phyloP scores from a whole-genome alignment of 2,113 vertebrate species.

The Hyla sarda region DNA sequence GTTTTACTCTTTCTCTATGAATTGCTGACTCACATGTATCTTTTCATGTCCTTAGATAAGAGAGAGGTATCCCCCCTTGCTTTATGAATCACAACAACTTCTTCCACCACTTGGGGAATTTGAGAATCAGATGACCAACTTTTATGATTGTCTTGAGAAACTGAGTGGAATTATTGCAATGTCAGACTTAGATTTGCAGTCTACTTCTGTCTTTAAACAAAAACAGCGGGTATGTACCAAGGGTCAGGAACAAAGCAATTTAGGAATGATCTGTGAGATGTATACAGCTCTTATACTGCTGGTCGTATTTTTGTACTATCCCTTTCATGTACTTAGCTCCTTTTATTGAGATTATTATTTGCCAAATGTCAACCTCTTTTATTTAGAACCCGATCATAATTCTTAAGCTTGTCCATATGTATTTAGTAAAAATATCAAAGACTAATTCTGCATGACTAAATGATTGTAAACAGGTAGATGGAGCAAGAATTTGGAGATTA shows the following conservation, averaged over 20 bases:
- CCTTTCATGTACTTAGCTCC: too few relatives aligned
- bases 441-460: not conserved
- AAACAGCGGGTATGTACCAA: conserved; percentile 84
- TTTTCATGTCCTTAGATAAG: conserved; percentile 78
- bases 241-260: too few relatives aligned
- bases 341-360: too few relatives aligned
- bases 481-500: too few relatives aligned
- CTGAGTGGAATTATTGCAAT: conserved; percentile 82
- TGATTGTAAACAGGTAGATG: too few relatives aligned
- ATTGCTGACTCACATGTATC: conserved; percentile 24
- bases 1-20: not conserved
- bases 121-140: conserved; percentile 87
- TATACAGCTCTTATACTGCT: not conserved
- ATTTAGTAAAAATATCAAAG: not conserved
- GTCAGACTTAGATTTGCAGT: conserved; percentile 78
- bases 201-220: conserved; percentile 81
- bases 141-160: conserved; percentile 88
- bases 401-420: not conserved
- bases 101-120: conserved; percentile 85
- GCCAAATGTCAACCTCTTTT: too few relatives aligned
- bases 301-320: not conserved
- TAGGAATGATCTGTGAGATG: not conserved
- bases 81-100: conserved; percentile 84
- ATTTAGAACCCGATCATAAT: too few relatives aligned
- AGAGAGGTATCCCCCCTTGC: conserved; percentile 79